These are phyloP conservation scores for Aegithalos caudatus DNA, from an alignment of 2,113 vertebrate species.

Conservation along the genomic window DNA sequence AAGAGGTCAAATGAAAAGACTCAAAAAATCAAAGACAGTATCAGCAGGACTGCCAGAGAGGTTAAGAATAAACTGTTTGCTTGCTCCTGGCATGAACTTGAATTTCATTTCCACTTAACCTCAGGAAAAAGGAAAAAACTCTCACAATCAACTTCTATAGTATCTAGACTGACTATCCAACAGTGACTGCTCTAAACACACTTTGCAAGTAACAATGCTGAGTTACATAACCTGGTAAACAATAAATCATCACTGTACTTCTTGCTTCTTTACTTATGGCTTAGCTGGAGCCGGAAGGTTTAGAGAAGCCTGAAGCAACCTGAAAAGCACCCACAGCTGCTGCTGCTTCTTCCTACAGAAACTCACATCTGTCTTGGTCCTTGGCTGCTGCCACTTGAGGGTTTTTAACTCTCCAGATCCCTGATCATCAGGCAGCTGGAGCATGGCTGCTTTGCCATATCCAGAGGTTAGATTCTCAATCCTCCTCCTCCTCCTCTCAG, in stretches of 20 bases:
- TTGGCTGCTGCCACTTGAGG: neutral
- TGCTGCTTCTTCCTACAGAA: neutral
- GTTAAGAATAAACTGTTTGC: neutral
- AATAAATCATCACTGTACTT: neutral
- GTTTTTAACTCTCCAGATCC: neutral
- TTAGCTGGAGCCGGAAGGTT: neutral
- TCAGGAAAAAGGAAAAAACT: neutral
- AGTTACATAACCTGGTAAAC: neutral
- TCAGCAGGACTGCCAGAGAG: neutral
- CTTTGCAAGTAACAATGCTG: neutral
- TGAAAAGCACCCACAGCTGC: neutral
- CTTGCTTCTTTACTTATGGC: neutral
- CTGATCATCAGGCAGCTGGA: neutral
- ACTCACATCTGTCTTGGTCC: neutral
- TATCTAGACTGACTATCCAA: neutral
- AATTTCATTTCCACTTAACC: neutral
- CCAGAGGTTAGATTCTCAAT: neutral
- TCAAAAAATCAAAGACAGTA: conserved; percentile 9
- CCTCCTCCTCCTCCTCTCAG: neutral
- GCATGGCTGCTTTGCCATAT: neutral
- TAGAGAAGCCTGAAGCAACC: neutral
- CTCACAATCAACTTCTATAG: neutral
- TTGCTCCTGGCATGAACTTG: neutral
- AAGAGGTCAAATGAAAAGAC: neutral
- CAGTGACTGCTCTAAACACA: neutral